Conservation (phyloP, 2,113 vertebrate genomes). For the Gambusia affinis region DNA sequence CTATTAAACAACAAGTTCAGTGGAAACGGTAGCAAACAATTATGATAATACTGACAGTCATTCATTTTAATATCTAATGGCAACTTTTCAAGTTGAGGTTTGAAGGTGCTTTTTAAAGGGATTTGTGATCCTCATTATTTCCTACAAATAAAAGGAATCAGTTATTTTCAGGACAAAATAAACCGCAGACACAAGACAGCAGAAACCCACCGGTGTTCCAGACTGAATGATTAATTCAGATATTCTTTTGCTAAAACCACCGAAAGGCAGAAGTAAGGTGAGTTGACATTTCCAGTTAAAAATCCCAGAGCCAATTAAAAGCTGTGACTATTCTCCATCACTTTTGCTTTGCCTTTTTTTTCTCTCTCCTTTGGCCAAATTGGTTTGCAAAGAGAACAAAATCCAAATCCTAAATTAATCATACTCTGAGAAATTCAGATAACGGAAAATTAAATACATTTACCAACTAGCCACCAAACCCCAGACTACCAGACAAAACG, state of each 20-base stretch:
- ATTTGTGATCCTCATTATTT: slow-evolving; percentile 20
- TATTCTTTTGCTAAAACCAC: neutral
- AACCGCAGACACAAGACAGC: slow-evolving; percentile 17
- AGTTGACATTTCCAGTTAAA: slow-evolving; percentile 24
- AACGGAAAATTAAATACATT: slow-evolving; percentile 54
- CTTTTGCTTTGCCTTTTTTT: neutral
- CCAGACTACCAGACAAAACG: slow-evolving; percentile 8
- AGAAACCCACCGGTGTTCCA: slow-evolving; percentile 5
- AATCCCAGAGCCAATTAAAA: slow-evolving; percentile 58
- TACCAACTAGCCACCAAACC: slow-evolving; percentile 21
- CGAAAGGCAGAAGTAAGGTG: slow-evolving; percentile 30
- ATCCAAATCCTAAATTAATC: slow-evolving; percentile 56
- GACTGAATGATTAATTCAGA: neutral
- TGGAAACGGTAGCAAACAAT: neutral
- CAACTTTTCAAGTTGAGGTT: slow-evolving; percentile 56
- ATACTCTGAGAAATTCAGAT: slow-evolving; percentile 47
- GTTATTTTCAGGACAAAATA: neutral
- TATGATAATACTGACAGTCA: neutral
- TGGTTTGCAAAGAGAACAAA: slow-evolving; percentile 19
- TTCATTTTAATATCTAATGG: slow-evolving; percentile 41
- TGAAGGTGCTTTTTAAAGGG: slow-evolving; percentile 63
- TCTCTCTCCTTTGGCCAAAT: slow-evolving; percentile 20
- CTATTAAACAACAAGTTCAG: slow-evolving; percentile 37
- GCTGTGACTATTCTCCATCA: slow-evolving; percentile 46
- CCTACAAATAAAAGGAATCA: slow-evolving; percentile 5